Conservation (phyloP, 2,797 vertebrate genomes). For the Tragelaphus eurycerus region DNA sequence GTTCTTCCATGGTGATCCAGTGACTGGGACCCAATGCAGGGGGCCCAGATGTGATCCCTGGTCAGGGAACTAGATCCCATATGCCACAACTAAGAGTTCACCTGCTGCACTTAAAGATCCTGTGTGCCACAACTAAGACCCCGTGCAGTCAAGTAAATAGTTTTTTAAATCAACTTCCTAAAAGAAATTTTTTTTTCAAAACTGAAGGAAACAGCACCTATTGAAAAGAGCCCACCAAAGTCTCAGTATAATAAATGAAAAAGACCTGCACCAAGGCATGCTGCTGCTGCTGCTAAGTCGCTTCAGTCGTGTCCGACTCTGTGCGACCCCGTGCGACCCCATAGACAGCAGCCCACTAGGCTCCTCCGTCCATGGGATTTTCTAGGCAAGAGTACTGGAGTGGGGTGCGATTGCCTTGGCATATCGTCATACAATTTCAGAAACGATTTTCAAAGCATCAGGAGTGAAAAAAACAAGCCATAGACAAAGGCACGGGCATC, state of each 20-base stretch:
- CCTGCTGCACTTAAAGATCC: neutral
- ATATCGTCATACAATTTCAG: neutral
- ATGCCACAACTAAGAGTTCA: neutral
- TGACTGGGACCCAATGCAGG: neutral
- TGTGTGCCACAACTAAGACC: neutral
- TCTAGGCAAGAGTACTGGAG: no score
- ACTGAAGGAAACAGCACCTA: neutral
- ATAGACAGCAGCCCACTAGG: no score
- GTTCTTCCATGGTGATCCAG: neutral
- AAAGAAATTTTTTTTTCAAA: neutral
- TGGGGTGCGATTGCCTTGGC: no score
- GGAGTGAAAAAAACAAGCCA: neutral
- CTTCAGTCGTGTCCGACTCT: no score
- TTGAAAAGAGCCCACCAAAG: neutral
- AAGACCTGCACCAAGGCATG: neutral
- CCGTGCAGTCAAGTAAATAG: neutral
- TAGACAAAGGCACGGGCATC: neutral
- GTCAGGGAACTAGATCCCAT: neutral
- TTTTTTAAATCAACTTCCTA: neutral
- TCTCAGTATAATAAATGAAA: neutral
- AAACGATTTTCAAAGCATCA: neutral
- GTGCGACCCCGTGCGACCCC: no score
- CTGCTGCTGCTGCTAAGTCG: no score
- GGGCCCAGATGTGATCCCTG: neutral
- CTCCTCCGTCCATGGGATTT: no score